Evolutionary conservation across 2,888 invertebrate species (phyloP).

Genomic region (Aphidius colemani): DNA sequence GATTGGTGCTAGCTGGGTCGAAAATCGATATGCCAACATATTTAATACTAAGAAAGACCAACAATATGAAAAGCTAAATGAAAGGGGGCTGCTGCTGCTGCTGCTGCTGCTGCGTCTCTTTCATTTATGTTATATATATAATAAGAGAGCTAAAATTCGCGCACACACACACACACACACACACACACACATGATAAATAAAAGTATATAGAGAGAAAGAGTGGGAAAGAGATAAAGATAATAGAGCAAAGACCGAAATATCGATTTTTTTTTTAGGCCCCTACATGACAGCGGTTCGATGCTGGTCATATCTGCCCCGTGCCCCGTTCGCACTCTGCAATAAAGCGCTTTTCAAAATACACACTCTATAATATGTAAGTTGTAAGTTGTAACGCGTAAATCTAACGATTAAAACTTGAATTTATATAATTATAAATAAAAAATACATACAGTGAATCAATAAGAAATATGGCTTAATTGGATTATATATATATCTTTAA

Average conservation of each 20-base stretch:
- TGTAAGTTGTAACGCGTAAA: conserved; percentile 47
- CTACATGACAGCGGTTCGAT: conserved; percentile 64
- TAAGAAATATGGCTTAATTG: too few relatives aligned
- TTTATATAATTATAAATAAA: too few relatives aligned
- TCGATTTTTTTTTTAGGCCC: conserved; percentile 76
- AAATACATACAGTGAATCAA: too few relatives aligned
- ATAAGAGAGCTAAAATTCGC: conserved; percentile 18
- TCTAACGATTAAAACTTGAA: too few relatives aligned
- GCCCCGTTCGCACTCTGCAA: conserved; percentile 45
- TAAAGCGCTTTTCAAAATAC: conserved; percentile 55
- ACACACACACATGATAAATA: background rate
- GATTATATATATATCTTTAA: too few relatives aligned
- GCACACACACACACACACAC: conserved; percentile 26
- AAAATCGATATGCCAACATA: conserved; percentile 53
- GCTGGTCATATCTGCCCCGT: conserved; percentile 55
- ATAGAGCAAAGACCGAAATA: conserved; percentile 72
- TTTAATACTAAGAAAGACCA: too few relatives aligned
- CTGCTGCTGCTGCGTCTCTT: conserved; percentile 31
- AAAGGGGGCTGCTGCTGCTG: conserved; percentile 34
- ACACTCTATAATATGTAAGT: too few relatives aligned
- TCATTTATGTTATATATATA: conserved; percentile 23
- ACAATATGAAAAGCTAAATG: conserved; percentile 37
- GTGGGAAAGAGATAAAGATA: conserved; percentile 54
- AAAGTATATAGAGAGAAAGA: background rate
- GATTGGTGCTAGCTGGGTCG: conserved; percentile 58